These are phyloP conservation scores for Heterotis niloticus DNA, from an alignment of 2,113 vertebrate species.

Conservation along the genomic window DNA sequence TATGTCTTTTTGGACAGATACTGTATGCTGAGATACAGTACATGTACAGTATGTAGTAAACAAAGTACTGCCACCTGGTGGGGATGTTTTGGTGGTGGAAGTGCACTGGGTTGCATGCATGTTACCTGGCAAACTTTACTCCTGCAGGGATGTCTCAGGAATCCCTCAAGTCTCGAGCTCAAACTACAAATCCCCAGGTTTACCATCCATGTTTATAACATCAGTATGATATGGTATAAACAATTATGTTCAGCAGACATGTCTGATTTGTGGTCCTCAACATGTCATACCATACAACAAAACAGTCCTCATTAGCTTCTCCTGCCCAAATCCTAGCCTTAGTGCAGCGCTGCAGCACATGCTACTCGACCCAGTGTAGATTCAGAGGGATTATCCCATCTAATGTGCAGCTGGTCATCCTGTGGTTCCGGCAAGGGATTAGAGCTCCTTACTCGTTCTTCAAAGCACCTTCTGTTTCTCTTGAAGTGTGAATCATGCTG, in stretches of 20 bases:
- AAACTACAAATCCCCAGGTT: neutral
- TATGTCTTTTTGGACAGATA: neutral
- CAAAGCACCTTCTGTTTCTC: neutral
- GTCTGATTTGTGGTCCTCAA: neutral
- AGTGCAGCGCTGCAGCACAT: neutral
- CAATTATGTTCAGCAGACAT: neutral
- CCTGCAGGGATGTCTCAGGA: neutral
- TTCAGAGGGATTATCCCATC: slow-evolving; percentile 8
- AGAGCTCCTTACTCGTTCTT: neutral
- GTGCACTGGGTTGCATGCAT: neutral
- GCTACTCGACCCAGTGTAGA: neutral
- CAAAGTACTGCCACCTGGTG: slow-evolving; percentile 8
- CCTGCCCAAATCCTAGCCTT: neutral
- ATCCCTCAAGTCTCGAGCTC: neutral
- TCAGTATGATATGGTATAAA: neutral
- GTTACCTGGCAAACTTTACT: neutral
- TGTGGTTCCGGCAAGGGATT: slow-evolving; percentile 7
- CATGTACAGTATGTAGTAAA: neutral
- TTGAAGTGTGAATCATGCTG: neutral
- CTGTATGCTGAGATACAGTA: neutral
- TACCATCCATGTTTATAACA: neutral
- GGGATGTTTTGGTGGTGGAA: neutral
- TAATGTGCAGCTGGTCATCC: neutral
- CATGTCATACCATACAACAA: neutral
- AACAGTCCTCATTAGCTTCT: neutral